Percentiles rank a stretch among this genome's conserved stretches.
Conservation (phyloP, 2,797 vertebrate species). For the Acipenser transmontanus region DNA sequence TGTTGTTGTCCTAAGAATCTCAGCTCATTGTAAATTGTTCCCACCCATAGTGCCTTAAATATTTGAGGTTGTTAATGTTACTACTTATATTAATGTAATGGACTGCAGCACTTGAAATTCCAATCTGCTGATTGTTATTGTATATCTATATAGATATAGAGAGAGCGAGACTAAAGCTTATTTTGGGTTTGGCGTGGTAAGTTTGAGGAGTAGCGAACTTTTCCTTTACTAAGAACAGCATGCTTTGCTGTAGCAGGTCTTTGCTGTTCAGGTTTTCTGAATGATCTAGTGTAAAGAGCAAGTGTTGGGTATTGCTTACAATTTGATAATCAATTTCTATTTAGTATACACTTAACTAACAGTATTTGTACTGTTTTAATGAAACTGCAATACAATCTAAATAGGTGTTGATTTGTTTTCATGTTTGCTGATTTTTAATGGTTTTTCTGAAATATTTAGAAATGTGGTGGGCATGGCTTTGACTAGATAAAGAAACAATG, state of each 20-base stretch:
- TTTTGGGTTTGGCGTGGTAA: constrained; percentile 65
- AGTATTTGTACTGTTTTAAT: constrained; percentile 83
- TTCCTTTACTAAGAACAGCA: constrained; percentile 70
- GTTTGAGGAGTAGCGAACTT: constrained; percentile 58
- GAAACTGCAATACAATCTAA: constrained; percentile 93
- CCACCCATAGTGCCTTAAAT: constrained; percentile 99
- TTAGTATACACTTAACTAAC: constrained; percentile 76
- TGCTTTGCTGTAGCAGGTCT: constrained; percentile 83
- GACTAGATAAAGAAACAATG: constrained; percentile 78
- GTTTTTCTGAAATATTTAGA: constrained; percentile 77
- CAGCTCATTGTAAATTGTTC: constrained; percentile 95
- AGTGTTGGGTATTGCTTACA: constrained; percentile 84
- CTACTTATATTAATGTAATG: constrained; percentile 94
- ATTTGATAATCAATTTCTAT: constrained; percentile 89
- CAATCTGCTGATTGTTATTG: constrained; percentile 76
- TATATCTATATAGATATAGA: constrained; percentile 10
- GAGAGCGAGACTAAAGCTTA: constrained; percentile 72
- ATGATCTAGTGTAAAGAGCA: constrained; percentile 85
- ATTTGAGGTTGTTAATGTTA: constrained; percentile 99
- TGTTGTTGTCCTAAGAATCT: constrained; percentile 88
- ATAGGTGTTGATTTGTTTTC: constrained; percentile 70
- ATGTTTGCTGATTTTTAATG: constrained; percentile 68
- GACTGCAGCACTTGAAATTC: constrained; percentile 99
- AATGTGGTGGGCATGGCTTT: constrained; percentile 86
- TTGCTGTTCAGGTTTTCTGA: constrained; percentile 68